These are phyloP conservation scores for Metalampra italica DNA, from an alignment of 2,888 invertebrate species.

Conservation along the genomic window DNA sequence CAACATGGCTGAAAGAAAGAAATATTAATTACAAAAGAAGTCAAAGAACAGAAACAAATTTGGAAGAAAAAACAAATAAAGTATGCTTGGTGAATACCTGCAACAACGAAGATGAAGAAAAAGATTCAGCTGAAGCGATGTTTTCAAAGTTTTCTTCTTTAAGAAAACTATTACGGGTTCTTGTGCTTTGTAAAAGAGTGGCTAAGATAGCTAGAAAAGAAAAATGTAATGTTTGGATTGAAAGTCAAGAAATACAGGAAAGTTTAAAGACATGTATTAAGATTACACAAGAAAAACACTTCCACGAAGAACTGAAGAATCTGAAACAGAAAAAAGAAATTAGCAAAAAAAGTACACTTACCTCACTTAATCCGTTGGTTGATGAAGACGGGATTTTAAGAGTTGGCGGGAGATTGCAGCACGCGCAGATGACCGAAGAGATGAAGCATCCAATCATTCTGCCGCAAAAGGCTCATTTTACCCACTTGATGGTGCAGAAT, in stretches of 20 bases:
- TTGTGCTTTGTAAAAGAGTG: background rate
- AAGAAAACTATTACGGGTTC: background rate
- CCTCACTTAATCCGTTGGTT: too few relatives aligned
- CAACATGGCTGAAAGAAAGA: background rate
- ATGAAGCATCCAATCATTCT: conserved; percentile 9
- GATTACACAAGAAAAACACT: too few relatives aligned
- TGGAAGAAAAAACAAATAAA: background rate
- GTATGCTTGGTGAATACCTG: too few relatives aligned
- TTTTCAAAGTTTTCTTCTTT: conserved; percentile 1
- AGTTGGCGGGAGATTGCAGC: conserved; percentile 4
- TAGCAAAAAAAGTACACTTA: too few relatives aligned
- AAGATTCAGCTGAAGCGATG: background rate
- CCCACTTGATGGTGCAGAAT: background rate
- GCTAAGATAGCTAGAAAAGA: too few relatives aligned
- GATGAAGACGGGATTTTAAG: conserved; percentile 3
- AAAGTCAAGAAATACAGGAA: too few relatives aligned
- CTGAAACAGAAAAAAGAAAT: too few relatives aligned
- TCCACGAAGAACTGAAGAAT: too few relatives aligned
- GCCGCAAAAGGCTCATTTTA: background rate
- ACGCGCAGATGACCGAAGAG: conserved; percentile 1
- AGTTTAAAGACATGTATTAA: too few relatives aligned
- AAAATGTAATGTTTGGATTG: too few relatives aligned
- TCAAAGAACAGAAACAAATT: background rate
- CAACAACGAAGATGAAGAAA: background rate
- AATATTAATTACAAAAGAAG: background rate